Conservation (phyloP, 2,113 vertebrate genomes). For the Lophotis ruficrista region DNA sequence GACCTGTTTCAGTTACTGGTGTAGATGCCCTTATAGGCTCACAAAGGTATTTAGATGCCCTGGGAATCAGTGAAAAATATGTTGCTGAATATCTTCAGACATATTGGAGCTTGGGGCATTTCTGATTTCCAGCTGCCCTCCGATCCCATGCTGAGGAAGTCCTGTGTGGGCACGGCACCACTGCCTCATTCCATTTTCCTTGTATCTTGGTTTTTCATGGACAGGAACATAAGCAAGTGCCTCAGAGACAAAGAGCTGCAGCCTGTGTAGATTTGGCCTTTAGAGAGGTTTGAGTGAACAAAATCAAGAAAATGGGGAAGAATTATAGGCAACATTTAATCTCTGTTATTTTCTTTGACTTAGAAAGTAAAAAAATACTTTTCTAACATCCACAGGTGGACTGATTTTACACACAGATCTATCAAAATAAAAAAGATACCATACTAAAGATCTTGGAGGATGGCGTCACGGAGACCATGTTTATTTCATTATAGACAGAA, state of each 20-base stretch:
- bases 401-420: neutral
- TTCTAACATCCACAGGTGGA: neutral
- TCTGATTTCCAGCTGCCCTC: neutral
- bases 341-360: neutral
- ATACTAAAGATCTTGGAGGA: neutral
- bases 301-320: neutral
- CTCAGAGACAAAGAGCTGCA: neutral
- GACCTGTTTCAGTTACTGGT: neutral
- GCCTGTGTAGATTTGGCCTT: neutral
- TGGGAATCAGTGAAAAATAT: neutral
- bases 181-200: neutral
- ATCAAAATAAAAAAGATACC: neutral
- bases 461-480: neutral
- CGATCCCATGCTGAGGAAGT: neutral
- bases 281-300: neutral
- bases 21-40: neutral
- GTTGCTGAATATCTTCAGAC: neutral
- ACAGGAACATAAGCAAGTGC: neutral
- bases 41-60: neutral
- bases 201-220: neutral
- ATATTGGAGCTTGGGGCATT: neutral
- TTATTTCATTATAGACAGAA: neutral
- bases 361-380: neutral
- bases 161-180: neutral
- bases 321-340: neutral